Evolutionary conservation across 2,888 invertebrate species (phyloP).

Genomic region (Neuroscelio doddi): DNA sequence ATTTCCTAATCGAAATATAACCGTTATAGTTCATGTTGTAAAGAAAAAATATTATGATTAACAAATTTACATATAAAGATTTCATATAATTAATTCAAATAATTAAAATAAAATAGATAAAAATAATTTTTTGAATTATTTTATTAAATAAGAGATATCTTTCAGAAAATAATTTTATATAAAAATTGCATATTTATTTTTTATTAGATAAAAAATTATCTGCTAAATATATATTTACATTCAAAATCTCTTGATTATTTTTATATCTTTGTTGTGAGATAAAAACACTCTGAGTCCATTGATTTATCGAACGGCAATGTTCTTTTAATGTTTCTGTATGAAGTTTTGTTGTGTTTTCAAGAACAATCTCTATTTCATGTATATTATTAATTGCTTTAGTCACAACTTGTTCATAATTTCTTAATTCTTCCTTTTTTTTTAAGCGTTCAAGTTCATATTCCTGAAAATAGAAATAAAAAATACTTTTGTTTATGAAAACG

Average conservation of each 20-base stretch:
- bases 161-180: conserved; percentile 7
- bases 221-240: conserved; percentile 66
- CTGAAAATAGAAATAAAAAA: conserved; percentile 45
- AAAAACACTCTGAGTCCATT: conserved; percentile 82
- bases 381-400: conserved; percentile 74
- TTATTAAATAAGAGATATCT: conserved; percentile 24
- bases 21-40: too few relatives aligned
- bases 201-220: too few relatives aligned
- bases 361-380: conserved; percentile 74
- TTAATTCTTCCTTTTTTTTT: conserved; percentile 73
- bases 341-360: conserved; percentile 74
- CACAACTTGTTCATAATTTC: conserved; percentile 71
- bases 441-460: conserved; percentile 76
- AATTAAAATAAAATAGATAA: too few relatives aligned
- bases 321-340: conserved; percentile 78
- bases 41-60: too few relatives aligned
- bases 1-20: too few relatives aligned
- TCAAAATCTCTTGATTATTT: conserved; percentile 75
- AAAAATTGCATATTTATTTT: too few relatives aligned
- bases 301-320: conserved; percentile 79
- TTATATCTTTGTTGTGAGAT: conserved; percentile 81
- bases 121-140: too few relatives aligned
- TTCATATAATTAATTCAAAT: too few relatives aligned
- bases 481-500: too few relatives aligned
- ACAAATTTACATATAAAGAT: too few relatives aligned